A percentile compares a stretch with the other conserved stretches of the same genome.
phyloP scores from a whole-genome alignment of 1,140 invertebrate genomes.

The Trachymyrmex cornetzi region DNA sequence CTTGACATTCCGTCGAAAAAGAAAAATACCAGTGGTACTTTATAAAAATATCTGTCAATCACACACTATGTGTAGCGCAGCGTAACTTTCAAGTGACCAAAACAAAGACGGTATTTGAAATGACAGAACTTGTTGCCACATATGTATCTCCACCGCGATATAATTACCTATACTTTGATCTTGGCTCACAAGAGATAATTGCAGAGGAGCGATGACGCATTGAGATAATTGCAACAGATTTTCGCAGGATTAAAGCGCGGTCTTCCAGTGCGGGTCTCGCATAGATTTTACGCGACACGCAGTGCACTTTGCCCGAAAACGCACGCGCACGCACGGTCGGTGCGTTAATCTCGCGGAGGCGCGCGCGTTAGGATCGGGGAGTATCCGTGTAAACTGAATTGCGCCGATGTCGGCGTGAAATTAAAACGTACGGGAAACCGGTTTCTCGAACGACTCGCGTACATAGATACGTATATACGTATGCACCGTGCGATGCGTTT shows the following conservation, averaged over 20 bases:
- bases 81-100: neutral
- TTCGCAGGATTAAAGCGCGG: neutral
- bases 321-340: constrained; percentile 40
- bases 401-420: constrained; percentile 85
- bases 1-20: constrained; percentile 8
- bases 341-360: constrained; percentile 66
- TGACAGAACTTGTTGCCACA: constrained; percentile 9
- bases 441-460: constrained; percentile 78
- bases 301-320: constrained; percentile 64
- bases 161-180: constrained; percentile 32
- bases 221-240: constrained; percentile 12
- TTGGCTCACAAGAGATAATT: constrained; percentile 14
- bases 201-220: constrained; percentile 22
- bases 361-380: constrained; percentile 80
- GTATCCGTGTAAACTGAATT: constrained; percentile 85
- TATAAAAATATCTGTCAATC: neutral
- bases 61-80: neutral
- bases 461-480: constrained; percentile 45
- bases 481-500: constrained; percentile 54
- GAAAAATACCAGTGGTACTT: neutral
- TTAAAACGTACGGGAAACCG: constrained; percentile 85
- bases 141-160: constrained; percentile 7
- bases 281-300: constrained; percentile 56
- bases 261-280: neutral
- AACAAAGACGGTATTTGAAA: constrained; percentile 3